A percentile compares a stretch with the other conserved stretches of the same genome.
Evolutionary conservation across 2,797 vertebrate genomes (phyloP).

Genomic region (Gorsachius magnificus): DNA sequence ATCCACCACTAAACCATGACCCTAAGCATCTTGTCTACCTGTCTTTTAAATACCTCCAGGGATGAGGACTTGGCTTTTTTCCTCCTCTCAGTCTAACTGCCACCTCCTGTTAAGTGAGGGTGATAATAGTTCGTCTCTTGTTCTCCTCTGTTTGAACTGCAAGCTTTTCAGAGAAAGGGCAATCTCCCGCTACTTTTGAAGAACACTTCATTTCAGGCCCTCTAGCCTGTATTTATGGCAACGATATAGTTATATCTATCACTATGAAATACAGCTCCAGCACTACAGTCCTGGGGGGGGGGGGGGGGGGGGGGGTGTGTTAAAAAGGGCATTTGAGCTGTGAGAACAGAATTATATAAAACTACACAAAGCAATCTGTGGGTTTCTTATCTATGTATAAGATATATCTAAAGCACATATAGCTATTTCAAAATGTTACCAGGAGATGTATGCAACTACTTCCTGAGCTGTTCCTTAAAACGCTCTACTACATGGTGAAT

Average conservation of each 20-base stretch:
- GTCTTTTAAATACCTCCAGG: too few species aligned
- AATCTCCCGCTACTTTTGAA: neutral
- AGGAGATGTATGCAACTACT: neutral
- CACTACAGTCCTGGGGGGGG: neutral
- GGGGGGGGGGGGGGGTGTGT: too few species aligned
- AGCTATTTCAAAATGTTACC: neutral
- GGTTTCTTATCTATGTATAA: neutral
- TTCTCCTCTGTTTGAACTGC: neutral
- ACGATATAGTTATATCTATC: neutral
- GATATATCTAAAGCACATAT: neutral
- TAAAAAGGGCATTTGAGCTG: neutral
- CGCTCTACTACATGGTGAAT: neutral
- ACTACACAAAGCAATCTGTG: neutral
- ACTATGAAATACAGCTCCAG: neutral
- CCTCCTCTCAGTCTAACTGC: neutral
- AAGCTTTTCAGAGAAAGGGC: neutral
- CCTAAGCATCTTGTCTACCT: too few species aligned
- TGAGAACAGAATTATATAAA: neutral
- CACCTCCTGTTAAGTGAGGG: neutral
- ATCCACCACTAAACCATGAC: too few species aligned
- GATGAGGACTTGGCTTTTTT: too few species aligned
- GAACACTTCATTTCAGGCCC: neutral
- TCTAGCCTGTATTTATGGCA: neutral
- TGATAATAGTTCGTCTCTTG: neutral
- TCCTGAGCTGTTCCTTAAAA: neutral